Evolutionary conservation across 2,888 invertebrate species (phyloP).

Genomic region (Baccha elongata): DNA sequence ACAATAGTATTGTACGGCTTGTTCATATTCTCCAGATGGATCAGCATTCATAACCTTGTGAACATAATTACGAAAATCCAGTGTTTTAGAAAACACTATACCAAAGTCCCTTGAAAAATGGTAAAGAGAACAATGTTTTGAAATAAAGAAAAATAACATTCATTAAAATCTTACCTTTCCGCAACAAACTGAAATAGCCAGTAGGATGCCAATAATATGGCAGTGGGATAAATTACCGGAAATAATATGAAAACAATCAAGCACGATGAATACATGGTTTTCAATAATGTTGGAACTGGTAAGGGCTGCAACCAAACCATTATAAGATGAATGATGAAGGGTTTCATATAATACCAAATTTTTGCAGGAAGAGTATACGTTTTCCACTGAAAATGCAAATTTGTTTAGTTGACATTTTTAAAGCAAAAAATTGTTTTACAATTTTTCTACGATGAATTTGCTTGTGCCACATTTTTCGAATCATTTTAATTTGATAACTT

Average conservation of each 20-base stretch:
- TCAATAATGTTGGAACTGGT: slow-evolving; percentile 51
- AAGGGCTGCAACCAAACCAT: slow-evolving; percentile 48
- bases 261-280: slow-evolving; percentile 32
- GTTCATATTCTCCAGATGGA: slow-evolving; percentile 42
- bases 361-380: slow-evolving; percentile 14
- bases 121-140: too few relatives aligned
- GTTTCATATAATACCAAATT: slow-evolving; percentile 53
- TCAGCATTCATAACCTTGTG: slow-evolving; percentile 36
- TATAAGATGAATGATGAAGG: slow-evolving; percentile 41
- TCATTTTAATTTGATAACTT: slow-evolving; percentile 24
- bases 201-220: slow-evolving; percentile 23
- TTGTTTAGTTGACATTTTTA: not conserved
- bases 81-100: not conserved
- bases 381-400: slow-evolving; percentile 40
- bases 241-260: slow-evolving; percentile 42
- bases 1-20: slow-evolving; percentile 4
- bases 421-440: slow-evolving; percentile 3
- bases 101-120: slow-evolving; percentile 37
- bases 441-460: slow-evolving; percentile 62
- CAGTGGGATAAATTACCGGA: slow-evolving; percentile 51
- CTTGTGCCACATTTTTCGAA: slow-evolving; percentile 54
- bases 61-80: slow-evolving; percentile 44
- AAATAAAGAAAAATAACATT: not conserved
- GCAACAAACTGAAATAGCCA: slow-evolving; percentile 51
- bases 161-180: slow-evolving; percentile 34